These are phyloP conservation scores for Notolepis coatsorum DNA, from an alignment of 2,797 vertebrate genomes.

Conservation along the genomic window DNA sequence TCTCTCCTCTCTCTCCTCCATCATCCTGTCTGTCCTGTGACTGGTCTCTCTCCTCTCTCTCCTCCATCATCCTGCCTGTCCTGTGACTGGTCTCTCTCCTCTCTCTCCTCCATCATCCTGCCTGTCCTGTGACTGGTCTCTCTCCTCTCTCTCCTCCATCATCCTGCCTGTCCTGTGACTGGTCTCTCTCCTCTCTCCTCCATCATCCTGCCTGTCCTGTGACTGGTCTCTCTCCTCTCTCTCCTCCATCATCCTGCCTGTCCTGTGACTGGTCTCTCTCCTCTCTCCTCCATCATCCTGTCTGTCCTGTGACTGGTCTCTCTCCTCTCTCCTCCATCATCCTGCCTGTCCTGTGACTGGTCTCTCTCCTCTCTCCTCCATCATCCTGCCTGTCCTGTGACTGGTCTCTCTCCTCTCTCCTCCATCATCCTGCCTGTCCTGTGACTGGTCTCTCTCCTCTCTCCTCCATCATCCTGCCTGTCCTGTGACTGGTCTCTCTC, in stretches of 20 bases:
- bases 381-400: conserved; percentile 7
- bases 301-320: conserved; percentile 4
- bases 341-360: conserved; percentile 5
- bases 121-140: conserved; percentile 4
- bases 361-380: too few relatives aligned
- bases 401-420: not conserved
- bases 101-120: too few relatives aligned
- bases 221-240: conserved; percentile 1
- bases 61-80: too few relatives aligned
- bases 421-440: too few relatives aligned
- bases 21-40: conserved; percentile 7
- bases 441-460: conserved; percentile 2
- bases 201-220: too few relatives aligned
- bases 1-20: too few relatives aligned
- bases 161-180: conserved; percentile 6
- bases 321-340: too few relatives aligned
- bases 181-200: not conserved
- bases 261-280: conserved; percentile 1
- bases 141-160: too few relatives aligned
- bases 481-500: conserved; percentile 1
- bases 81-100: conserved; percentile 1
- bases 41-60: not conserved
- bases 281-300: too few relatives aligned
- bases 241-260: too few relatives aligned
- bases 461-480: too few relatives aligned